These are phyloP conservation scores for Chrysogorgia sp. DNA, from an alignment of 92 coral and sea anemone species.

Conservation along the genomic window DNA sequence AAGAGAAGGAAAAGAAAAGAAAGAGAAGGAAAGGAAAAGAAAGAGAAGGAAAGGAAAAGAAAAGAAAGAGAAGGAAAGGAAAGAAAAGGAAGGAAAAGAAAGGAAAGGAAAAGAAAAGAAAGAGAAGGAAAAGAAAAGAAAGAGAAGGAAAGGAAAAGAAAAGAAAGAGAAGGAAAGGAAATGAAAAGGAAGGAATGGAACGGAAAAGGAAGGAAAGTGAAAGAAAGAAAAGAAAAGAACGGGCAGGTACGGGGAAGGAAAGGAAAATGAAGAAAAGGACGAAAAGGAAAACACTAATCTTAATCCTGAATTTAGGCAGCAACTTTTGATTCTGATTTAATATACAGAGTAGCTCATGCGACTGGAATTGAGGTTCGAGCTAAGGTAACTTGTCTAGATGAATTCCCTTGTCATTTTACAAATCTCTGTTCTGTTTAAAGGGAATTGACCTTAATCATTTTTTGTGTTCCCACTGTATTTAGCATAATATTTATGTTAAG, in stretches of 20 bases:
- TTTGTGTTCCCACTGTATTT: neutral
- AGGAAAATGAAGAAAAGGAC: too few species aligned
- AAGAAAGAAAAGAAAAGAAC: too few species aligned
- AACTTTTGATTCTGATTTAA: slow-evolving; percentile 47
- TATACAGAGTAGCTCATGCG: slow-evolving; percentile 56
- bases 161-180: too few species aligned
- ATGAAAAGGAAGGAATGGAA: too few species aligned
- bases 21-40: neutral
- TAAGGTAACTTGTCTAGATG: slow-evolving; percentile 27
- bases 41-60: neutral
- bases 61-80: too few species aligned
- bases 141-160: too few species aligned
- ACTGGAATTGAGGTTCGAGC: slow-evolving; percentile 64
- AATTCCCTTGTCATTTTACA: neutral
- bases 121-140: too few species aligned
- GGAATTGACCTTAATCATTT: neutral
- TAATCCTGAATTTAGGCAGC: too few species aligned
- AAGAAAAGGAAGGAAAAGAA: too few species aligned
- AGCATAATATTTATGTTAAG: slow-evolving; percentile 50
- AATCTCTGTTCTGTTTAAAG: neutral
- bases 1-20: neutral
- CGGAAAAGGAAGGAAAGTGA: too few species aligned
- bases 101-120: too few species aligned
- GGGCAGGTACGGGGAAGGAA: neutral
- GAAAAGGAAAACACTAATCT: too few species aligned